Evolutionary conservation across 2,113 vertebrate species (phyloP), one percentile per base, ranked within the genome.

Genomic region (Anguilla japonica): DNA sequence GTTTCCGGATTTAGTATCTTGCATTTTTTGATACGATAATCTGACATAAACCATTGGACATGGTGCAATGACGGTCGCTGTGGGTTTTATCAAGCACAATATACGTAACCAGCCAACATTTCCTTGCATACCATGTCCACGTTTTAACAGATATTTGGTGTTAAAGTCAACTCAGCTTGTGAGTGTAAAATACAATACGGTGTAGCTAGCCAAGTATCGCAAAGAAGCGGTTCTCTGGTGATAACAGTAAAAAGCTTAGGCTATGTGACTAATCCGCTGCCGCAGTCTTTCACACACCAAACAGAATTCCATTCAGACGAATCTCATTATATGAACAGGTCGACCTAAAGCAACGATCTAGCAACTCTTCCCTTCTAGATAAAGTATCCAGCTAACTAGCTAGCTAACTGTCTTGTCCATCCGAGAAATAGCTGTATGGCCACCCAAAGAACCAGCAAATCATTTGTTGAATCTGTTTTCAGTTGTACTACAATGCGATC

Each of bases 291-390:
- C 7, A n/a, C 71, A 34, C 71, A 75, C n/a, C 26, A 75, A 75
- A 75, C 71, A 34, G 71, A 75, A 75, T 75, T 75, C 71, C 71
- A 75, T 75, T 75, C 71, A 34, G n/a, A 75, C 71, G 71, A 75
- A 75, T 75, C 71, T 34, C n/a, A 75, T 34, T 75, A 75, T 11
- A 8, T n/a, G n/a, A 75, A 75, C 71, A 75, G 71, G 71, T 75
- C 71, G 71, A 13, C 71, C 26, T 75, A 34, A 75, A 29, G 50
- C 71, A 75, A 14, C 71, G n/a, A 75, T 75, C n/a, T 34, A 75
- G n/a, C 29, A 75, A 75, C 71, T 75, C 71, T 75, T 75, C 71
- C n/a, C 60, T 8, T 67, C 60, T 26, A 5, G 60, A 67, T 67
- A 26, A 67, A 75, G 71, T 75, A 34, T 34, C 71, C 9, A 9